Evolutionary conservation across 2,888 invertebrate species (phyloP), one percentile per base, ranked within the genome.

Genomic region (Trissolcus brochymenae): DNA sequence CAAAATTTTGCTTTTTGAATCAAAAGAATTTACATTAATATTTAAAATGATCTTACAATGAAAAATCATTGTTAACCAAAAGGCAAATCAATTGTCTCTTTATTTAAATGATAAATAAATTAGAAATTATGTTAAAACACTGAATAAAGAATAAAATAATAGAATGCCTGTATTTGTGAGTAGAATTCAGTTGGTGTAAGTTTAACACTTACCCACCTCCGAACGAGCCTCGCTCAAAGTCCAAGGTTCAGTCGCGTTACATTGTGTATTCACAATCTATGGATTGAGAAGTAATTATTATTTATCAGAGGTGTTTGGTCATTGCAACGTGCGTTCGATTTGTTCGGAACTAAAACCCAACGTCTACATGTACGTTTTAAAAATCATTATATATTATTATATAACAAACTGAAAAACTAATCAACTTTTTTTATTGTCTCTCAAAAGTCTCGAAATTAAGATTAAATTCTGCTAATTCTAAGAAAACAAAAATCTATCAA

Each of bases 141-240:
- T 19, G 60, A 70, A 55, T 65, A 65, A 70, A 65, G 64, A 54
- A 19, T 1, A 1, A 16, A 16, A 56, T 70, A 66, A 66, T 43
- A 53, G 41, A 43, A 53, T 62, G 50, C 57, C 65, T 41, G 49
- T 70, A 51, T 21, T 57, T 41, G 35, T 64, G 60, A 62, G 54
- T 54, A 64, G 64, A 64, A 73, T 62, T 67, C 64, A 55, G 46
- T 46, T 73, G 64, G 67, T 57, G 70, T 73, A 61, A 67, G 71
- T 78, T 78, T 60, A 76, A 60, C 71, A 65, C 54, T 53, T 66
- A 75, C 68, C 72, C 75, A 72, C 72, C 66, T 79, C 68, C 54
- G 57, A 78, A 75, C 77, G 62, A 71, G 72, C 76, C 70, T 73
- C 68, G 78, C 68, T 67, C 77, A 75, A 79, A 79, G 79, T 79